A percentile compares a stretch with the other conserved stretches of the same genome.
Conservation (phyloP, 2,113 vertebrate genomes). For the Harpagus bidentatus region DNA sequence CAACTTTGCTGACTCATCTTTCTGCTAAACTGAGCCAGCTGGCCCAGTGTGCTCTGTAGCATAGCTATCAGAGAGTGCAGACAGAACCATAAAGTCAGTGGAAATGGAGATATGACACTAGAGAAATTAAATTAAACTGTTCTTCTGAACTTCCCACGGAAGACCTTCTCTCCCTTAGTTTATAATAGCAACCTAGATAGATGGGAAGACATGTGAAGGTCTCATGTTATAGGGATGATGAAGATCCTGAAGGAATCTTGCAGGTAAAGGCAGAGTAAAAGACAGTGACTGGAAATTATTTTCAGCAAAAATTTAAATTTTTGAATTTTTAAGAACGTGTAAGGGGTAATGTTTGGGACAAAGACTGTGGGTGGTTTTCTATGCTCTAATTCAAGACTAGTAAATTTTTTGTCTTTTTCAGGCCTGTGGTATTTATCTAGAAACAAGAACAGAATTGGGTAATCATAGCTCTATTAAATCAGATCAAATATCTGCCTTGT, state of each 20-base stretch:
- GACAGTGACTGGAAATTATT: neutral
- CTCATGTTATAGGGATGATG: neutral
- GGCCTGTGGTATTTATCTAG: neutral
- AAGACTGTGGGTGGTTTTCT: neutral
- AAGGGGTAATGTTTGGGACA: neutral
- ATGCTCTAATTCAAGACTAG: neutral
- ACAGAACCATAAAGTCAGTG: neutral
- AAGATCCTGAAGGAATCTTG: neutral
- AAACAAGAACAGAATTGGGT: neutral
- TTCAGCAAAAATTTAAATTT: neutral
- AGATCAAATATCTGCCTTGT: neutral
- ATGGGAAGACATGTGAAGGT: neutral
- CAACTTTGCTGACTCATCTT: neutral
- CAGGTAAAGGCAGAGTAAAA: neutral
- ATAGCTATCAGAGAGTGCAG: neutral
- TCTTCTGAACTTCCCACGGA: neutral
- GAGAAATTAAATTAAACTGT: neutral
- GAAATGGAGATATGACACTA: neutral
- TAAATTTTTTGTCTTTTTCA: neutral
- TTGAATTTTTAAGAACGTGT: neutral
- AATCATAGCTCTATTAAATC: neutral
- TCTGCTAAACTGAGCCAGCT: neutral
- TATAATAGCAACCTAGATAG: neutral
- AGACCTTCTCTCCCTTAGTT: neutral
- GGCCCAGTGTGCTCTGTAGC: neutral